Percentiles rank a stretch among this genome's conserved stretches.
phyloP scores from a whole-genome alignment of 2,888 invertebrate species.

The Torymus auratus region DNA sequence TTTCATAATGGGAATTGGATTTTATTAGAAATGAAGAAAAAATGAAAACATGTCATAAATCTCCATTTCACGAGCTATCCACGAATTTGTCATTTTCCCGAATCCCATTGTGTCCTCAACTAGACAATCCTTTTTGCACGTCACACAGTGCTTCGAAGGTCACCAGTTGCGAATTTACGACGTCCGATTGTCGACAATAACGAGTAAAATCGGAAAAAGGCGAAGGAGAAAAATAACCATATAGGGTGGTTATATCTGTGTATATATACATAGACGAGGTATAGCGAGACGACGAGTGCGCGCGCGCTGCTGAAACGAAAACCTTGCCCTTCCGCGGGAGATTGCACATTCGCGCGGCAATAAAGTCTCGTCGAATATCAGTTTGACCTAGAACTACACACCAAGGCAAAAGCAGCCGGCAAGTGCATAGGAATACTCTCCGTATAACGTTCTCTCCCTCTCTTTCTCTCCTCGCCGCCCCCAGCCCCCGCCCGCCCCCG shows the following conservation, averaged over 20 bases:
- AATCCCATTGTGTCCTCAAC: too few relatives aligned
- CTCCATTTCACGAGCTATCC: too few relatives aligned
- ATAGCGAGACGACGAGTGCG: background rate
- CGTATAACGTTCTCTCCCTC: conserved; percentile 5
- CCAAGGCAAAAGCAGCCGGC: conserved; percentile 44
- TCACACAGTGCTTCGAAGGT: too few relatives aligned
- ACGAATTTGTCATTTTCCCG: too few relatives aligned
- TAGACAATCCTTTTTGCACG: too few relatives aligned
- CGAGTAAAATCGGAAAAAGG: background rate
- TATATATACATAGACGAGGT: background rate
- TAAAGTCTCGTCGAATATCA: conserved; percentile 67
- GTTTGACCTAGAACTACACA: conserved; percentile 65
- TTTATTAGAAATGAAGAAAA: too few relatives aligned
- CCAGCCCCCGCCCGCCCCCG: conserved; percentile 9
- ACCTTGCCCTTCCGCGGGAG: conserved; percentile 63
- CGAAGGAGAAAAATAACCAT: background rate
- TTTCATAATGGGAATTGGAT: too few relatives aligned
- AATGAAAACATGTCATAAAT: too few relatives aligned
- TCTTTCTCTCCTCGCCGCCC: background rate
- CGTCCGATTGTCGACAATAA: too few relatives aligned
- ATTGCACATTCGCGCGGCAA: conserved; percentile 61
- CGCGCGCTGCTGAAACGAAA: conserved; percentile 31
- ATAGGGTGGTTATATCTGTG: background rate
- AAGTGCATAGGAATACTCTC: conserved; percentile 52
- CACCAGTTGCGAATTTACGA: too few relatives aligned